Evolutionary conservation across 2,888 invertebrate species (phyloP).

Genomic region (Barypeithes pellucidus): DNA sequence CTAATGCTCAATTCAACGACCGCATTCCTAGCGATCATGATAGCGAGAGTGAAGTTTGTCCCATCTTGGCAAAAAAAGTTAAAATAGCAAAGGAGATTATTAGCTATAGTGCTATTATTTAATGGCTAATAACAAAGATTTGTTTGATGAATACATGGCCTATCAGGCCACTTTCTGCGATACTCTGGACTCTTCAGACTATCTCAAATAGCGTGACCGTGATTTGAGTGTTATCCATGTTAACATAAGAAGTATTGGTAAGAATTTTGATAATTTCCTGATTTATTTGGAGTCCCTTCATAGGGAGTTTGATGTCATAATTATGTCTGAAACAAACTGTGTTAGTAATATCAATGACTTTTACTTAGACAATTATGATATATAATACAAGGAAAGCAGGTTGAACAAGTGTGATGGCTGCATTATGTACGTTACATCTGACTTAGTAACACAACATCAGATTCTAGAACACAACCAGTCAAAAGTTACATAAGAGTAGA

Average conservation of each 20-base stretch:
- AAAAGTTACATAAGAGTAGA: too few relatives aligned
- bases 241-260: neutral
- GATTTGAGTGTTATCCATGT: neutral
- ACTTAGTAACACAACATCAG: neutral
- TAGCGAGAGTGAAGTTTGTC: neutral
- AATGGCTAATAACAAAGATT: too few relatives aligned
- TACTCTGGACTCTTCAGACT: too few relatives aligned
- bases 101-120: neutral
- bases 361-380: neutral
- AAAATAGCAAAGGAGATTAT: neutral
- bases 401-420: neutral
- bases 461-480: too few relatives aligned
- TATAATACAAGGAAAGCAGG: neutral
- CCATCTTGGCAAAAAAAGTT: neutral
- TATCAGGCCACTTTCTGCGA: too few relatives aligned
- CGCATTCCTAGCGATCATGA: neutral
- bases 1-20: neutral
- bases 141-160: too few relatives aligned
- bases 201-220: too few relatives aligned
- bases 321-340: neutral
- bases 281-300: neutral
- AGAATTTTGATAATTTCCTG: neutral
- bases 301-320: neutral
- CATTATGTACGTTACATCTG: neutral
- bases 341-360: neutral